phyloP scores from a whole-genome alignment of 2,888 invertebrate species.

The Lasioglossum malachurum region DNA sequence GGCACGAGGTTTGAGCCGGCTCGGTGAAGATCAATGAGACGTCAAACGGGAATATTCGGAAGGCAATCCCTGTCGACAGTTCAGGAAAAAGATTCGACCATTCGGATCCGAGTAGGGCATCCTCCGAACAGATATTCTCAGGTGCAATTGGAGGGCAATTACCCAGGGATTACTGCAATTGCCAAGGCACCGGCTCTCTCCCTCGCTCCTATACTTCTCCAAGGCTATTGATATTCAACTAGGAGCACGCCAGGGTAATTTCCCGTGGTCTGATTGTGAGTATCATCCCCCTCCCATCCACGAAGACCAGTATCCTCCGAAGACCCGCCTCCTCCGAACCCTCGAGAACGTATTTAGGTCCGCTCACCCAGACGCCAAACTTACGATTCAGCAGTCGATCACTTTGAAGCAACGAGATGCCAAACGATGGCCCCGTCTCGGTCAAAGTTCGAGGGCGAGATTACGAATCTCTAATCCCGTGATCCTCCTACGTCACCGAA shows the following conservation, averaged over 20 bases:
- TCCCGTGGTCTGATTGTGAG: constrained; percentile 59
- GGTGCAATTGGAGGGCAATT: constrained; percentile 74
- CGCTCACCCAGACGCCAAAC: constrained; percentile 37
- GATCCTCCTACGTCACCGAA: not conserved
- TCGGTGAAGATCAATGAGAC: constrained; percentile 1
- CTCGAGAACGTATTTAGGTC: constrained; percentile 26
- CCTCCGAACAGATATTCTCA: constrained; percentile 49
- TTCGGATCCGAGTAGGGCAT: constrained; percentile 7
- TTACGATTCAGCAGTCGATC: constrained; percentile 59
- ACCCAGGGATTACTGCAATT: constrained; percentile 77
- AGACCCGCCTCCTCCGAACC: constrained; percentile 10
- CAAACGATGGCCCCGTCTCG: constrained; percentile 24
- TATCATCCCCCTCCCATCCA: constrained; percentile 28
- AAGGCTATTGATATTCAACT: constrained; percentile 79
- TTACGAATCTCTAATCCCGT: not conserved
- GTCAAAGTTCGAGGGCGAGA: not conserved
- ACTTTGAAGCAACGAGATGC: constrained; percentile 41
- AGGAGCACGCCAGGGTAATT: constrained; percentile 76
- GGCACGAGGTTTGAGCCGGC: too few relatives aligned
- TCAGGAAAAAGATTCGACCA: constrained; percentile 11
- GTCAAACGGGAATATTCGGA: constrained; percentile 11
- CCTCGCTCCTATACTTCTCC: constrained; percentile 69
- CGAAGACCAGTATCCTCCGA: constrained; percentile 15
- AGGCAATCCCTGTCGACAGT: constrained; percentile 2
- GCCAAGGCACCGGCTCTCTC: constrained; percentile 61